Conservation (phyloP, 2,113 vertebrate genomes). For the Rhinopomastus cyanomelas region DNA sequence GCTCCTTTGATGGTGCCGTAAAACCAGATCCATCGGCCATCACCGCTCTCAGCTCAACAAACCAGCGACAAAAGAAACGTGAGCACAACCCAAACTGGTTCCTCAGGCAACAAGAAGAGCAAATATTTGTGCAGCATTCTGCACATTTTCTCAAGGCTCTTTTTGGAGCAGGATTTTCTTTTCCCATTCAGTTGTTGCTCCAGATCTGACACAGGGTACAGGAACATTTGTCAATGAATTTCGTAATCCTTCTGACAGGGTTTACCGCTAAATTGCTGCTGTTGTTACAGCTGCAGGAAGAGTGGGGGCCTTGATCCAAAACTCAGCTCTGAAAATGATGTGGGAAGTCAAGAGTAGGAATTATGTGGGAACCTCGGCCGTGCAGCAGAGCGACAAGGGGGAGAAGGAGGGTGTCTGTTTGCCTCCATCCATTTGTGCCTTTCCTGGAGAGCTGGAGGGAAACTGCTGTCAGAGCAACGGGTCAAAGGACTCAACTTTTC, state of each 20-base stretch:
- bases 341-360: constrained; percentile 41
- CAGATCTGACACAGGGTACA: constrained; percentile 1
- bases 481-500: neutral
- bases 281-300: constrained; percentile 69
- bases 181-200: constrained; percentile 12
- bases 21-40: constrained; percentile 9
- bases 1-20: neutral
- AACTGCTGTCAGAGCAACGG: neutral
- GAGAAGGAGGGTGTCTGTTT: neutral
- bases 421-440: neutral
- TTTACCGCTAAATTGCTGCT: constrained; percentile 56
- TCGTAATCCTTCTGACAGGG: constrained; percentile 62
- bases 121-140: neutral
- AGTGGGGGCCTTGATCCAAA: constrained; percentile 44
- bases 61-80: neutral
- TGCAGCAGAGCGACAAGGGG: neutral
- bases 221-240: constrained; percentile 57
- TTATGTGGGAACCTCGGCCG: constrained; percentile 9
- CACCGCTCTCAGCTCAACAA: neutral
- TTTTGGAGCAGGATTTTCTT: neutral
- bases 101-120: neutral
- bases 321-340: constrained; percentile 29
- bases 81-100: neutral
- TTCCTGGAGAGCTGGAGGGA: neutral
- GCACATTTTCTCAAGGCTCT: neutral